Evolutionary conservation across 2,888 invertebrate species (phyloP), one percentile per base, ranked within the genome.

Genomic region (Caenorhabditis afra): DNA sequence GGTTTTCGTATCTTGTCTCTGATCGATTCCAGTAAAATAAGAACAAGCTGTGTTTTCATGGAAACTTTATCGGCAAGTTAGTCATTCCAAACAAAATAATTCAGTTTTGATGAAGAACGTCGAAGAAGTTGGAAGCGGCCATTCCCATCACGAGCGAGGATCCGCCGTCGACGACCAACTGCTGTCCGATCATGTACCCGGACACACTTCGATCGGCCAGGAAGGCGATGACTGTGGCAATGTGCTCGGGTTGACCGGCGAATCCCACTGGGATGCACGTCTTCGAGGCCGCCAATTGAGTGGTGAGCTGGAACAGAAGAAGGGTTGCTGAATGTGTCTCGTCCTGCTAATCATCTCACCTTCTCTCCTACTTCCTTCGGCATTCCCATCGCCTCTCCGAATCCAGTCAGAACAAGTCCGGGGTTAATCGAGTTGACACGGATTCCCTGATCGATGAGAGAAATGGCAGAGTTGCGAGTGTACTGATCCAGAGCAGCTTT

Each of bases 81-180:
- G n/a, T n/a, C n/a, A n/a, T n/a, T n/a, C n/a, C n/a, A n/a, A 29
- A 29, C 7, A 29, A 29, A 7, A 3, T 29, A 7, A 5, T 29
- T 29, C 29, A 29, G 3, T 29, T 29, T 29, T 29, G 29, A 3
- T 29, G 29, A 7, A 29, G 29, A 29, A 29, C 4, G 29, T 29
- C 29, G 7, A 29, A 29, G 29, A 29, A 29, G 29, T 29, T 29
- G 29, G 29, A 29, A 29, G 29, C 29, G 29, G 29, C 3, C 35
- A 70, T 23, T 52, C 61, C 70, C 45, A 61, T 71, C 2, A 73
- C 35, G 14, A 81, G 52, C 8, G 76, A 76, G 14, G 71, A 62
- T 55, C 80, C 80, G 14, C 81, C 81, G 50, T 81, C 81, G 23
- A 74, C 66, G 10, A 78, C 74, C 16, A 81, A 50, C 10, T 68